Base-by-base conservation (phyloP, 2,888 invertebrate species). In the Rhagonycha lutea region DNA sequence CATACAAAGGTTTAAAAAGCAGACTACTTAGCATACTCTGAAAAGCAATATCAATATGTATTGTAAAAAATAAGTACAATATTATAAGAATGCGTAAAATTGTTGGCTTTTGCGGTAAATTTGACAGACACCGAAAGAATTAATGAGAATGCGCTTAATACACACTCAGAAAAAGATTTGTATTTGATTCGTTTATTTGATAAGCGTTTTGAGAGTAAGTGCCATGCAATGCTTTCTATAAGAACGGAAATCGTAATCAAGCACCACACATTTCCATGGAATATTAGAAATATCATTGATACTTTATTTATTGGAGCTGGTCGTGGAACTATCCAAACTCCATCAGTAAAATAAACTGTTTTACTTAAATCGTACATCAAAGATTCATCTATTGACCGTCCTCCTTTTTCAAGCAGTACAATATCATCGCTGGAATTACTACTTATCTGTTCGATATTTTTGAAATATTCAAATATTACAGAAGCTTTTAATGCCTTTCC, bases 251-350 rank as follows among this genome's bases (percentile, higher is more conserved):
- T 8, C 10, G 9, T 7, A 24, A 47, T 68, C 60, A 67, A 26
- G 24, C 14, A 68, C 60, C 28, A 68, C 4, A 72, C 61, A 23
- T 26, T 12, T 47, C n/a, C 3, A 9, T 7, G 4, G 29, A 72
- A 71, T 24, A 71, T 23, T 18, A n/a, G 12, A 10, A 23, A 24
- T 3, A 63, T 11, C 12, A 71, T 3, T 0, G 14, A 3, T 10
- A 47, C 2, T 0, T 23, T 23, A 7, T 11, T 3, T 10, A 32
- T 5, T 1, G 18, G 11, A 23, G 29, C 26, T 10, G 71, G 47
- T n/a, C n/a, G 18, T 0, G 71, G 71, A 3, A 71, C 71, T 9
- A 71, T 23, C 71, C 71, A 71, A 9, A 47, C n/a, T 47, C n/a
- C 23, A 1, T 23, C 18, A 61, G 24, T 61, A 5, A 14, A n/a